Evolutionary conservation across 2,797 vertebrate genomes (phyloP).

Genomic region (Crenichthys baileyi): DNA sequence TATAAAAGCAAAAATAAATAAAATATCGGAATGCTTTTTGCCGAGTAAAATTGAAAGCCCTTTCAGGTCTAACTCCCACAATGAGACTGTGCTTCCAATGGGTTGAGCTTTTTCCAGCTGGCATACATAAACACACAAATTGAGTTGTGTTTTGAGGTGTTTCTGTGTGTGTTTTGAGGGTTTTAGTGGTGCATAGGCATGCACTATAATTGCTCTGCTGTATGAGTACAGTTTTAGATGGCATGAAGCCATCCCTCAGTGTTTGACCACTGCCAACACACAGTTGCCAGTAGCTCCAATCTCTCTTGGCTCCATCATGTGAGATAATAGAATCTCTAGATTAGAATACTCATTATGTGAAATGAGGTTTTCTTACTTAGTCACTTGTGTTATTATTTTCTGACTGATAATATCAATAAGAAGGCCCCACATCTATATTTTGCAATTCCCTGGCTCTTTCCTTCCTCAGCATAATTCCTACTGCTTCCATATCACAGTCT

Average conservation of each 20-base stretch:
- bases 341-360: constrained; percentile 82
- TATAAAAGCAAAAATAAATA: constrained; percentile 22
- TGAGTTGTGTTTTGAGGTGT: constrained; percentile 12
- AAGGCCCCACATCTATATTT: constrained; percentile 54
- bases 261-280: constrained; percentile 56
- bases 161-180: constrained; percentile 19
- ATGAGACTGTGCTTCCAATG: constrained; percentile 5
- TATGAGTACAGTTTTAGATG: constrained; percentile 47
- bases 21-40: constrained; percentile 4
- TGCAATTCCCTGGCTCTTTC: constrained; percentile 46
- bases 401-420: constrained; percentile 70
- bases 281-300: constrained; percentile 64
- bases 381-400: constrained; percentile 79
- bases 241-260: constrained; percentile 60
- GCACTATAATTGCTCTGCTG: constrained; percentile 47
- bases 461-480: constrained; percentile 40
- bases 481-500: constrained; percentile 55
- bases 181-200: constrained; percentile 44
- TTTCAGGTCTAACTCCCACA: constrained; percentile 22
- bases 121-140: constrained; percentile 12
- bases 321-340: constrained; percentile 82
- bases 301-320: constrained; percentile 54
- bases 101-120: constrained; percentile 22
- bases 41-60: constrained; percentile 18
- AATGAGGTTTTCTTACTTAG: constrained; percentile 81